A percentile compares a stretch with the other conserved stretches of the same genome.
Evolutionary conservation across 1,140 invertebrate genomes (phyloP).

Genomic region (Sinonovacula constricta): DNA sequence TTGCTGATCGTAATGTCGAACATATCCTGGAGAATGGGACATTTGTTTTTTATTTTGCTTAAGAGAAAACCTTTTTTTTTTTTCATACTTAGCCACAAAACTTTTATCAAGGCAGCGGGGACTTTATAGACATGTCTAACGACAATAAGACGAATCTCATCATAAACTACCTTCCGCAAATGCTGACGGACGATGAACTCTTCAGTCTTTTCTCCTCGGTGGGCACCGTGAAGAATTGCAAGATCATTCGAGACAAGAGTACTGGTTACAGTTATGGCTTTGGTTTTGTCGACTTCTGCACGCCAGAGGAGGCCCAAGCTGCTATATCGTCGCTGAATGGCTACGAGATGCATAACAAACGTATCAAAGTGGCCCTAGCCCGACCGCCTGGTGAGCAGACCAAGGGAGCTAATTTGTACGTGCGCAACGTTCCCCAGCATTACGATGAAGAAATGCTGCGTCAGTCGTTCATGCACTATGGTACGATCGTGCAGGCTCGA

Average conservation of each 20-base stretch:
- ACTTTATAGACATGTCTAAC: neutral
- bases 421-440: constrained; percentile 91
- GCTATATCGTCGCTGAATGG: constrained; percentile 94
- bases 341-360: constrained; percentile 90
- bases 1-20: too few species aligned
- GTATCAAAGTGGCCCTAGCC: constrained; percentile 94
- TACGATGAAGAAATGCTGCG: constrained; percentile 86
- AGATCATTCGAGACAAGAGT: constrained; percentile 88
- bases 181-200: constrained; percentile 93
- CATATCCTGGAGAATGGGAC: too few species aligned
- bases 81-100: neutral
- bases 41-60: too few species aligned
- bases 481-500: constrained; percentile 93
- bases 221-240: constrained; percentile 86
- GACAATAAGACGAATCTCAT: constrained; percentile 87
- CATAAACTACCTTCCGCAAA: constrained; percentile 97
- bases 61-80: too few species aligned
- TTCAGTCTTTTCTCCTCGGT: constrained; percentile 92
- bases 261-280: constrained; percentile 98
- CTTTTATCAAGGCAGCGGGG: too few species aligned
- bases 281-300: constrained; percentile 95
- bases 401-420: constrained; percentile 96
- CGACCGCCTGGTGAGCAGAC: constrained; percentile 93
- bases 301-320: constrained; percentile 89
- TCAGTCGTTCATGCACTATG: constrained; percentile 91